These are phyloP conservation scores for Lepilemur ruficaudatus DNA, from an alignment of 2,797 vertebrate species.

Conservation along the genomic window DNA sequence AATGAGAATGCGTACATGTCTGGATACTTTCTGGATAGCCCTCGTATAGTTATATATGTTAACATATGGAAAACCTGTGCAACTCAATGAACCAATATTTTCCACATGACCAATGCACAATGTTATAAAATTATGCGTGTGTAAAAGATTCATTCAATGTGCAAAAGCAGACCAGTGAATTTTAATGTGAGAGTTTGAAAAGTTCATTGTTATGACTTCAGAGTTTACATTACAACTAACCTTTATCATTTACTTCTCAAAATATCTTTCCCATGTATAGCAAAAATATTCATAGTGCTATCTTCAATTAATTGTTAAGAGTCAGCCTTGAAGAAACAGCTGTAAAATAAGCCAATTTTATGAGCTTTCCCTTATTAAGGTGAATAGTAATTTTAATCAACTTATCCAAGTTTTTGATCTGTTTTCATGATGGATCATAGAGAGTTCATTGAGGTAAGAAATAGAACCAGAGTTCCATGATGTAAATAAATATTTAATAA, in stretches of 20 bases:
- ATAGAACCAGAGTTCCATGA: neutral
- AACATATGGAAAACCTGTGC: neutral
- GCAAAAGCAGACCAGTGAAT: neutral
- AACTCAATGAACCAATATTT: neutral
- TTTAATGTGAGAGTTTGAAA: neutral
- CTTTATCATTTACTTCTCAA: neutral
- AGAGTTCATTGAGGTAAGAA: neutral
- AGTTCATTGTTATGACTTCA: neutral
- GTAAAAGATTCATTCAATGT: neutral
- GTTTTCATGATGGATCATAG: neutral
- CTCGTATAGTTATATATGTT: neutral
- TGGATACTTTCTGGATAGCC: too few relatives aligned
- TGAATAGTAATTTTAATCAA: neutral
- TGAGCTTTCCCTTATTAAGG: neutral
- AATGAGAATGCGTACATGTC: too few relatives aligned
- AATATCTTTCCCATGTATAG: neutral
- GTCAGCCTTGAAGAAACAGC: neutral
- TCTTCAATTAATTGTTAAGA: neutral
- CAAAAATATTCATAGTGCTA: neutral
- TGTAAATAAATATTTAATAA: neutral
- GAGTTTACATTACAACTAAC: neutral
- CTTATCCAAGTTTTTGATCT: neutral
- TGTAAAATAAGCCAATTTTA: neutral
- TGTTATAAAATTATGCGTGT: neutral
- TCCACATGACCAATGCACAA: neutral